Conservation (phyloP, 2,888 invertebrate genomes). For the Carterocephalus palaemon region DNA sequence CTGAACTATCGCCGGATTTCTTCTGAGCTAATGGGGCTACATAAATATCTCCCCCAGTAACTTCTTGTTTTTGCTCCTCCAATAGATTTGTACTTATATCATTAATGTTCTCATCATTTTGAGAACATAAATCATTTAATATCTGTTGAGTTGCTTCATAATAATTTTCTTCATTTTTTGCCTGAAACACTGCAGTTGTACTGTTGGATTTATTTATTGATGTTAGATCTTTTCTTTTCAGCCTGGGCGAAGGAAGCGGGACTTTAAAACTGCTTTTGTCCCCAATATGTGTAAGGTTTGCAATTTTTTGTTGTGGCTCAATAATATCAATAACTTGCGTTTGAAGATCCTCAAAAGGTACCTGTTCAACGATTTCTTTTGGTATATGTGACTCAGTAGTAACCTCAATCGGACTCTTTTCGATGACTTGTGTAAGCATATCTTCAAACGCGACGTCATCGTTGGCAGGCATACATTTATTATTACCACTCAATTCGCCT, state of each 20-base stretch:
- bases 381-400: conserved; percentile 7
- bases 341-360: conserved; percentile 42
- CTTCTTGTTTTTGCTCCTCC: conserved; percentile 40
- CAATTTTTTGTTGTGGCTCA: not conserved
- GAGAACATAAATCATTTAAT: conserved; percentile 56
- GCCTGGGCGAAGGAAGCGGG: conserved; percentile 50
- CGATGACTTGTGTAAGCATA: conserved; percentile 42
- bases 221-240: conserved; percentile 45
- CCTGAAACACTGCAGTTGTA: not conserved
- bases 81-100: conserved; percentile 40
- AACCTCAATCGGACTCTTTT: not conserved
- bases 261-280: conserved; percentile 53
- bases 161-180: conserved; percentile 39
- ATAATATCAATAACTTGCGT: conserved; percentile 46
- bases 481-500: conserved; percentile 29
- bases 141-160: conserved; percentile 65
- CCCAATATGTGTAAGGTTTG: not conserved
- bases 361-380: not conserved
- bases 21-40: conserved; percentile 36
- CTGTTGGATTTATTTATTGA: conserved; percentile 26
- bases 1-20: conserved; percentile 51
- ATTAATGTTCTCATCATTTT: conserved; percentile 37
- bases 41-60: conserved; percentile 38
- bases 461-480: conserved; percentile 12
- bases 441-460: conserved; percentile 40